These are phyloP conservation scores for Aythya baeri DNA, from an alignment of 2,113 vertebrate species.

Conservation along the genomic window DNA sequence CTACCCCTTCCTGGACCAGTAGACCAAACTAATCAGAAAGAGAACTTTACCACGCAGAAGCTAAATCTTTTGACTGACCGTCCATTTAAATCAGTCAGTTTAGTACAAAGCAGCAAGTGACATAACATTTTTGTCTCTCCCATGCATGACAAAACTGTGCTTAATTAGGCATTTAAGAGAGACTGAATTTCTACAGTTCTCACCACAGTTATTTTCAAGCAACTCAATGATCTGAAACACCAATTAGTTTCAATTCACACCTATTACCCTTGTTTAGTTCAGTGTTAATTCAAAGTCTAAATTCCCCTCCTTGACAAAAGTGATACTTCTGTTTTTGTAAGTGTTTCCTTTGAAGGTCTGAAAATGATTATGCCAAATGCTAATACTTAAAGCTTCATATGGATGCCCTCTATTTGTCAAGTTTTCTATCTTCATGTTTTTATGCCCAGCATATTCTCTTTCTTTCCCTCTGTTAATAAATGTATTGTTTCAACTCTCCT, in stretches of 20 bases:
- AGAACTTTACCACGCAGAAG: constrained; percentile 17
- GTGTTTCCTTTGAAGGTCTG: constrained; percentile 4
- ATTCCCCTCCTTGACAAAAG: constrained; percentile 53
- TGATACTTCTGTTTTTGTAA: constrained; percentile 35
- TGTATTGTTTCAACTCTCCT: neutral
- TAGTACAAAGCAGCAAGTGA: constrained; percentile 29
- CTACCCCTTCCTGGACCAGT: neutral
- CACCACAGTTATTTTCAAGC: constrained; percentile 71
- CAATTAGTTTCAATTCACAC: constrained; percentile 79
- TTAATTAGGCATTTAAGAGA: constrained; percentile 78
- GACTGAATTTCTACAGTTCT: constrained; percentile 68
- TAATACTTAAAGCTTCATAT: neutral
- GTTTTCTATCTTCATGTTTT: neutral
- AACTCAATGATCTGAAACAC: constrained; percentile 76
- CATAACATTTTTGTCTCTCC: constrained; percentile 46
- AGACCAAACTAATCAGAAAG: neutral
- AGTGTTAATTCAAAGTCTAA: constrained; percentile 68
- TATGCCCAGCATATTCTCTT: neutral
- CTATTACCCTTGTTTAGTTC: constrained; percentile 72
- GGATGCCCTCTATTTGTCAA: neutral
- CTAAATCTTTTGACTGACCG: constrained; percentile 29
- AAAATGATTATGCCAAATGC: neutral
- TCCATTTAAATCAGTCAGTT: constrained; percentile 52
- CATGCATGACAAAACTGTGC: constrained; percentile 44
- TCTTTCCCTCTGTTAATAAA: neutral